Percentiles rank a stretch among this genome's conserved stretches.
Evolutionary conservation across 2,797 vertebrate genomes (phyloP).

Genomic region (Hapalemur alaotrensis): DNA sequence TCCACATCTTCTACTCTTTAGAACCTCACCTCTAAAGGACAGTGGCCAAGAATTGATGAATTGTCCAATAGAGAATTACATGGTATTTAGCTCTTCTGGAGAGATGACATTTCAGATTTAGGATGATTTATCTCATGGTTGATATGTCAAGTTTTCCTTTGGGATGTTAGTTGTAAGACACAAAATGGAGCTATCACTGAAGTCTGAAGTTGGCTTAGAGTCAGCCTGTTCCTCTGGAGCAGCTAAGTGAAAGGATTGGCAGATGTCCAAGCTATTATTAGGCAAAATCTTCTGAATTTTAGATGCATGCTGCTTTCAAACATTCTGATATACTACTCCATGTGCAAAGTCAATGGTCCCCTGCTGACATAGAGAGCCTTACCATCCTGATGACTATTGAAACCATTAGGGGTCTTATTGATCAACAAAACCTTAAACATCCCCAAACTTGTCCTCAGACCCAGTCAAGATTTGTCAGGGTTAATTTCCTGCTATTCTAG

Average conservation of each 20-base stretch:
- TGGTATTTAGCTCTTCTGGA: constrained; percentile 44
- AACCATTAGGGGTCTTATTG: background rate
- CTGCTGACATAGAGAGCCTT: background rate
- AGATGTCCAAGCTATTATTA: background rate
- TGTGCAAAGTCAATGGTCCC: background rate
- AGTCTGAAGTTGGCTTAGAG: background rate
- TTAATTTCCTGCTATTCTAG: background rate
- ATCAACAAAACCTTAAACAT: background rate
- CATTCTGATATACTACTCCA: background rate
- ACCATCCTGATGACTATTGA: background rate
- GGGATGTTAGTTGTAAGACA: background rate
- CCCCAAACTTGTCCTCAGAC: background rate
- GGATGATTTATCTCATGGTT: constrained; percentile 36
- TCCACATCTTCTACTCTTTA: background rate
- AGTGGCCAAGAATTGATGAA: constrained; percentile 21
- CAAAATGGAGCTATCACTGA: background rate
- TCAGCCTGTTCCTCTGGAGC: background rate
- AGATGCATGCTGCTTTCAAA: background rate
- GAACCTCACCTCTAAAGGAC: background rate
- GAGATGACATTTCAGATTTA: constrained; percentile 46
- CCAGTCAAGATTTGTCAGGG: background rate
- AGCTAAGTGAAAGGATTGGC: background rate
- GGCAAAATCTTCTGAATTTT: background rate
- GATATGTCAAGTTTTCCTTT: constrained; percentile 52
- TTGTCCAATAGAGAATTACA: constrained; percentile 18